Conservation (phyloP, 2,888 invertebrate species). For the Reticulitermes lucifugus region DNA sequence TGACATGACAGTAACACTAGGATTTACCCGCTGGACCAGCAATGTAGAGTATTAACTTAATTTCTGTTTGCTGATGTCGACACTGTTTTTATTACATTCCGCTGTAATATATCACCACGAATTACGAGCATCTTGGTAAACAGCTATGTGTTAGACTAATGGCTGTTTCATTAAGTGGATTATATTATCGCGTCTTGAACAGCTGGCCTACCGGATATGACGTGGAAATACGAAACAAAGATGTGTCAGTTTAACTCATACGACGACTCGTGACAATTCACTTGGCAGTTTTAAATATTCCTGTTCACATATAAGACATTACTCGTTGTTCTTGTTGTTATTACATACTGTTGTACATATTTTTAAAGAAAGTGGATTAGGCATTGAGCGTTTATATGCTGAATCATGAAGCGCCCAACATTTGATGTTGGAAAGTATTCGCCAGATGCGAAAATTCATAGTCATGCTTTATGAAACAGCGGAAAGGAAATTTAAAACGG, state of each 20-base stretch:
- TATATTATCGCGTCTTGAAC: not conserved
- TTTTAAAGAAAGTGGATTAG: not conserved
- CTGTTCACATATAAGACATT: not conserved
- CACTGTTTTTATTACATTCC: no score
- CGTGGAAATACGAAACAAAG: not conserved
- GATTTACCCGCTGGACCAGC: no score
- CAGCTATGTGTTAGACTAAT: not conserved
- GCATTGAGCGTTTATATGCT: not conserved
- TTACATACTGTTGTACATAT: not conserved
- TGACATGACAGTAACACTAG: no score
- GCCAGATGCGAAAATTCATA: constrained; percentile 11
- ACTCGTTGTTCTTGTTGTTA: not conserved
- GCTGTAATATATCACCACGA: no score
- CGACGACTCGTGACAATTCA: not conserved
- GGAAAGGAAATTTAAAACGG: not conserved
- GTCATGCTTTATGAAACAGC: constrained; percentile 6
- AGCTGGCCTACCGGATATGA: not conserved
- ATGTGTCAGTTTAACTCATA: not conserved
- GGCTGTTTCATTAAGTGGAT: not conserved
- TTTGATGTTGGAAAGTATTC: not conserved
- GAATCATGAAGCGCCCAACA: not conserved
- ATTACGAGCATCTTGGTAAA: not conserved
- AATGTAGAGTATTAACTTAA: no score
- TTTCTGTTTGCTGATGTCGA: no score
- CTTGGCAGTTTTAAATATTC: not conserved